Evolutionary conservation across 1,140 invertebrate species (phyloP).

Genomic region (Centruroides vittatus): DNA sequence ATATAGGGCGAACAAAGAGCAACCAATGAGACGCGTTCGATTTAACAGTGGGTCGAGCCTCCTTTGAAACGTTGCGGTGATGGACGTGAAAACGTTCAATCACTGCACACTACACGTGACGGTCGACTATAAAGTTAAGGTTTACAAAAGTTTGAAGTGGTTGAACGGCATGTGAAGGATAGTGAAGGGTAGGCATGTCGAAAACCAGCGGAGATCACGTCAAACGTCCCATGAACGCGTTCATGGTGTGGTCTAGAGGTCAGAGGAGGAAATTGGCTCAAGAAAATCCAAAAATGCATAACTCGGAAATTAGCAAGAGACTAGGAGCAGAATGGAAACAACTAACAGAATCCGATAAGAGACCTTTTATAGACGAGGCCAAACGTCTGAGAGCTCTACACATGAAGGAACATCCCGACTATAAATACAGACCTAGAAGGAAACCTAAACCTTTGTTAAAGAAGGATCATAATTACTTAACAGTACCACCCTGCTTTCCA

Average conservation of each 20-base stretch:
- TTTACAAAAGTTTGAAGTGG: no score
- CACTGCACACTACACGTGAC: no score
- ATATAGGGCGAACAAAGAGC: no score
- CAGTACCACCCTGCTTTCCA: neutral
- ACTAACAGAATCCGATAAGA: slow-evolving; percentile 85
- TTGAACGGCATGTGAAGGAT: no score
- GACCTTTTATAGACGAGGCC: slow-evolving; percentile 95
- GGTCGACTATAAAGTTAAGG: no score
- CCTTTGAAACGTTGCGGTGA: no score
- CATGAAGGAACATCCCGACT: slow-evolving; percentile 85
- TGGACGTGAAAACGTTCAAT: no score
- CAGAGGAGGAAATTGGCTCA: slow-evolving; percentile 78
- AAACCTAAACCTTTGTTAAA: slow-evolving; percentile 78
- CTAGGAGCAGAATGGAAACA: slow-evolving; percentile 92
- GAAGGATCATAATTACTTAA: slow-evolving; percentile 44
- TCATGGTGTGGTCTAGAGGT: slow-evolving; percentile 42
- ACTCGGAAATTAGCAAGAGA: slow-evolving; percentile 88
- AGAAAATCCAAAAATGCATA: slow-evolving; percentile 96
- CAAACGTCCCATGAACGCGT: slow-evolving; percentile 25
- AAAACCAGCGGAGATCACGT: slow-evolving; percentile 31
- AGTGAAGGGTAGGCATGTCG: no score
- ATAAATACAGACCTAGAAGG: slow-evolving; percentile 71
- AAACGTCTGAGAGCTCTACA: slow-evolving; percentile 71
- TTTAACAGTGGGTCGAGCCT: no score
- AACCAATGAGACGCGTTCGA: no score